Evolutionary conservation across 2,888 invertebrate genomes (phyloP), one percentile per base, ranked within the genome.

Genomic region (Chloromyia formosa): DNA sequence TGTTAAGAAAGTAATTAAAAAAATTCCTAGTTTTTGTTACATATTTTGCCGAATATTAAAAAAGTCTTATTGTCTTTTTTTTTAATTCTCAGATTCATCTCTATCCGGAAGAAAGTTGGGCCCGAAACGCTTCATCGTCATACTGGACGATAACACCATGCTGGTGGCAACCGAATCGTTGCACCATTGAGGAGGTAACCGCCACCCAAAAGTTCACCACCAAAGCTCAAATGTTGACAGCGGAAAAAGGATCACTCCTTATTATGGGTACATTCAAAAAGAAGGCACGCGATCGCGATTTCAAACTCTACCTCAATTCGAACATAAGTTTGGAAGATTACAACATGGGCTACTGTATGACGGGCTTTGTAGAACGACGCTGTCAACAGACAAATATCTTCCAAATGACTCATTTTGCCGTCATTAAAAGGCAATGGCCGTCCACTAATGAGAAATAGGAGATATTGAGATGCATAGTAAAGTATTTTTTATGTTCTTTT

Each of bases 291-390:
- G 92, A 92, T 82, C 90, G 91, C 42, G 93, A 93, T 85, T 93
- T 93, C 84, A 93, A 93, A 90, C 86, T 94, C 83, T 91, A 91
- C 86, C 89, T 95, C 82, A 94, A 94, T 76, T 93, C 94, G 76
- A 93, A 94, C 86, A 93, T 95, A 81, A 92, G 93, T 62, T 91
- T 92, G 81, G 91, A 93, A 69, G 94, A 95, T 86, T 94, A 94
- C 88, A 94, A 94, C 86, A 93, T 94, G 91, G 94, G 94, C 68
- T 95, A 94, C 88, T 93, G 93, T 82, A 93, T 95, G 90, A 94
- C 94, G 0, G 94, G 94, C 12, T 93, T 93, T 12, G 87, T 94
- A 81, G 94, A 94, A 84, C 88, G 94, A 18, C 94, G 94, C 79
- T 89, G 89, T 83, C 91, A 92, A 79, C 90, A 91, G 82, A 90